Evolutionary conservation across 2,888 invertebrate genomes (phyloP), one percentile per base, ranked within the genome.

Genomic region (Ypsolopha sequella): DNA sequence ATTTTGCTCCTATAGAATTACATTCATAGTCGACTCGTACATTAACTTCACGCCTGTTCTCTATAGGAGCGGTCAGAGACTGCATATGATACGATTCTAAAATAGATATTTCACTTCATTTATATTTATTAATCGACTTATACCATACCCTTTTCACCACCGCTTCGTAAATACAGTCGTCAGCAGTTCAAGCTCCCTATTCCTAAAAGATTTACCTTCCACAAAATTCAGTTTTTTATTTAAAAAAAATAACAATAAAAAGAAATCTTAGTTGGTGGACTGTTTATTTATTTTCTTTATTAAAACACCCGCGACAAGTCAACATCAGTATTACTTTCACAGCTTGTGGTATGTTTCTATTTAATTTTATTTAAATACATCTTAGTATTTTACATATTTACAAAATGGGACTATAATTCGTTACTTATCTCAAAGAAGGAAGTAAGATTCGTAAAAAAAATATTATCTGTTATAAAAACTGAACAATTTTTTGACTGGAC

Each of bases 231-330:
- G 36, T 36, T 6, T 36, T 36, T 36, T 9, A 36, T 36, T 9
- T n/a, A n/a, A n/a, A n/a, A n/a, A n/a, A n/a, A n/a, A n/a, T n/a
- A 51, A 64, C 68, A 69, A 58, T 59, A 54, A 54, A 55, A 55
- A 52, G 46, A 51, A 57, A 58, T 33, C 39, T 53, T 36, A 63
- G 64, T 73, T 76, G 70, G 68, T 72, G 13, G 50, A 43, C 41
- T 43, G 50, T 43, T 43, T 43, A 35, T 43, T 50, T 9, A 35
- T 24, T 79, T 73, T 73, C 74, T 85, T 84, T 86, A 85, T 78
- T 85, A 84, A 85, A 86, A 85, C 82, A 81, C 80, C 81, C 80
- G 77, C 76, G 76, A 78, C 74, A 72, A 72, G 69, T 63, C 73
- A 41, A 50, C 45, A 35, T 49, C 49, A 48, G 36, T 36, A 13